A percentile compares a stretch with the other conserved stretches of the same genome.
Conservation (phyloP, 2,888 invertebrate genomes). For the Pollenia angustigena region DNA sequence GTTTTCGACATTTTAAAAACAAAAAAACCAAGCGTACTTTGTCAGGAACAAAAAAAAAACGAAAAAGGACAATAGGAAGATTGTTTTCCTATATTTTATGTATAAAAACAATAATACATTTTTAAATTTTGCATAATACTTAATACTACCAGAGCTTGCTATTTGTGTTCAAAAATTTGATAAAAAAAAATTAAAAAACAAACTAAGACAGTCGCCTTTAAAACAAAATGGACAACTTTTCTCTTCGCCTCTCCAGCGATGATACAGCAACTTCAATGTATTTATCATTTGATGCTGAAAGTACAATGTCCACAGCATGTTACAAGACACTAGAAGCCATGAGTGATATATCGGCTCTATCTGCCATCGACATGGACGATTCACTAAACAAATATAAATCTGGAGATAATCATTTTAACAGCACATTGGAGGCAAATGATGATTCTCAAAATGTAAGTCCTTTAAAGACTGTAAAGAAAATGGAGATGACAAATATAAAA, state of each 20-base stretch:
- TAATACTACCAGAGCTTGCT: neutral
- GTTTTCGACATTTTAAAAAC: slow-evolving; percentile 50
- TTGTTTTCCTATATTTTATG: neutral
- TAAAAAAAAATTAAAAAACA: neutral
- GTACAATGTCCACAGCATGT: slow-evolving; percentile 77
- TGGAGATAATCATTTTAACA: slow-evolving; percentile 70
- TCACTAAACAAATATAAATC: slow-evolving; percentile 53
- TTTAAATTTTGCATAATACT: neutral
- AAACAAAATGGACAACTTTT: slow-evolving; percentile 63
- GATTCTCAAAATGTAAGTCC: slow-evolving; percentile 53
- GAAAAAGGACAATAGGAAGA: neutral
- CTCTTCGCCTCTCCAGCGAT: slow-evolving; percentile 54
- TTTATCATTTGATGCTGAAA: slow-evolving; percentile 80
- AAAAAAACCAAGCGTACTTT: slow-evolving; percentile 59
- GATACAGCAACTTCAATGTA: slow-evolving; percentile 77
- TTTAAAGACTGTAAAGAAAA: slow-evolving; percentile 67
- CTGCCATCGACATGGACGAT: slow-evolving; percentile 47
- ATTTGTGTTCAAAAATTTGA: neutral
- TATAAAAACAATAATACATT: neutral
- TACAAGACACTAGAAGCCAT: slow-evolving; percentile 76
- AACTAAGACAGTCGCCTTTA: neutral
- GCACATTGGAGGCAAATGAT: slow-evolving; percentile 75
- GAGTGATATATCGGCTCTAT: slow-evolving; percentile 52
- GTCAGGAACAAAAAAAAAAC: slow-evolving; percentile 20
- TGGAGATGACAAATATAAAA: slow-evolving; percentile 38